Evolutionary conservation across 2,888 invertebrate species (phyloP), one percentile per base, ranked within the genome.

Genomic region (Watsonalla binaria): DNA sequence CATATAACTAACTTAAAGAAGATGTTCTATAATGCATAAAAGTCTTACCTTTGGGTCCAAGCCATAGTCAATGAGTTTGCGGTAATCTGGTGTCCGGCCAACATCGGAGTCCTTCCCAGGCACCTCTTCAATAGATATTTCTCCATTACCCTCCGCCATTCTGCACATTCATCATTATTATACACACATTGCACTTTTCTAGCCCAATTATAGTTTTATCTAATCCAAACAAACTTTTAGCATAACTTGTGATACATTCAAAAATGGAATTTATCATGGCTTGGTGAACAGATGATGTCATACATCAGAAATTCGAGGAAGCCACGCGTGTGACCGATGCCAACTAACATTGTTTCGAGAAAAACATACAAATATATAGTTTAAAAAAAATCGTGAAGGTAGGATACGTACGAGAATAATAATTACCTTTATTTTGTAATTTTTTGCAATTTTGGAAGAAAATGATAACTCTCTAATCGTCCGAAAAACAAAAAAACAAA

Each of bases 51-150:
- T 97, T 86, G 96, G 95, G 92, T 97, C 97, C 88, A 98, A 94
- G 90, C 98, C 98, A 94, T 98, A 98, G 84, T 97, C 97, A 80
- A 98, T 93, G 77, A 98, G 93, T 93, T 98, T 98, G 84, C 95
- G 94, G 92, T 96, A 98, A 92, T 98, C 98, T 91, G 96, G 96
- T 82, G 97, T 96, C 80, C 94, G 92, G 90, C 94, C 92, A 82
- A 92, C 87, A 78, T 94, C 93, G 75, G 92, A 93, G 86, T 92
- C 92, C 82, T 93, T 92, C 78, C 93, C 93, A 84, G 93, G 92
- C 79, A 86, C 88, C 90, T 94, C 95, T 91, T 95, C 94, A 91
- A 93, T 91, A 90, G 94, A 92, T 92, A 95, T 92, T 93, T 95
- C 95, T 93, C 95, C 95, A 93, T 95, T 95, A 91, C 95, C 95